These are phyloP conservation scores for Drosophila pseudoananassae DNA, from an alignment of 1,140 invertebrate genomes.

Conservation along the genomic window DNA sequence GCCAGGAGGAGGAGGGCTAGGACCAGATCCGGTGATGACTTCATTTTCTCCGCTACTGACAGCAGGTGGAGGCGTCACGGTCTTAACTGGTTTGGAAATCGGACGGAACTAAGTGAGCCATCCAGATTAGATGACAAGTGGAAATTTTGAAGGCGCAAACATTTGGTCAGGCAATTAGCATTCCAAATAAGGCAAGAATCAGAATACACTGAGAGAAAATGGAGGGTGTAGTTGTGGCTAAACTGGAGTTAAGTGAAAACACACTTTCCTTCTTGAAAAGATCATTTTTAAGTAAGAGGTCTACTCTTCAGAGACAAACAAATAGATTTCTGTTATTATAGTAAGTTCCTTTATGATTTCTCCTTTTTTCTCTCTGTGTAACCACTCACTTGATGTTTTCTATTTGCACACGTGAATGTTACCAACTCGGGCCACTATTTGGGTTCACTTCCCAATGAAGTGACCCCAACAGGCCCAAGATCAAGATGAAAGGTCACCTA, in stretches of 20 bases:
- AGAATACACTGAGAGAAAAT: conserved; percentile 2
- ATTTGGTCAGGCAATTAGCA: conserved; percentile 55
- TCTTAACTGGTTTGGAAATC: conserved; percentile 13
- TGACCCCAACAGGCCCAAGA: conserved; percentile 29
- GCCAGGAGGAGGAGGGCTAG: conserved; percentile 27
- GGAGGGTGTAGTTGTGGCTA: background rate
- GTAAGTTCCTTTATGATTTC: background rate
- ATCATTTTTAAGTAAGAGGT: no score
- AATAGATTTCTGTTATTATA: background rate
- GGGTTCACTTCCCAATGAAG: conserved; percentile 16
- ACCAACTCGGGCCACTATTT: conserved; percentile 18
- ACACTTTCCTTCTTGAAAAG: background rate
- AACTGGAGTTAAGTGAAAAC: no score
- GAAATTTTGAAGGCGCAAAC: conserved; percentile 37
- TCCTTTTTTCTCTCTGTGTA: conserved; percentile 16
- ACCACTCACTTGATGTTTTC: conserved; percentile 27
- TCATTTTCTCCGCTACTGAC: conserved; percentile 38
- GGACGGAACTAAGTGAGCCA: conserved; percentile 27
- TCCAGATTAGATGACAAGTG: conserved; percentile 32
- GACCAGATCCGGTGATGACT: conserved; percentile 21
- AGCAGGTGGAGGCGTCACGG: conserved; percentile 32
- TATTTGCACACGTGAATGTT: conserved; percentile 55
- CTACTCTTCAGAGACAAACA: no score
- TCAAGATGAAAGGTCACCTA: conserved; percentile 52
- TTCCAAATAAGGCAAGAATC: conserved; percentile 26